Conservation (phyloP, 2,888 invertebrate genomes). For the Drosophila paucipuncta region DNA sequence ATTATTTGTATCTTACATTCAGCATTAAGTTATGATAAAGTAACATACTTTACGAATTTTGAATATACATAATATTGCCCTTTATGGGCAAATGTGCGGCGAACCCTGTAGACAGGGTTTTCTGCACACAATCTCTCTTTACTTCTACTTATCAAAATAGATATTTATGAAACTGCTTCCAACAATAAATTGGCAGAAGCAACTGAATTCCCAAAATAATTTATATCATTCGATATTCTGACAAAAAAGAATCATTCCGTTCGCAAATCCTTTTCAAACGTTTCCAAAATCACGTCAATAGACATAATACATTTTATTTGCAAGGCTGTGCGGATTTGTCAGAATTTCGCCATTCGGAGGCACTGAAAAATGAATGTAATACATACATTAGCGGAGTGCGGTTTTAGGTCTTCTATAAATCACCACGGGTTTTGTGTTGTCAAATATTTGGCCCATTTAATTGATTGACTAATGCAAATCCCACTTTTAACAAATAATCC, state of each 20-base stretch:
- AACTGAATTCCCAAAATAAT: background rate
- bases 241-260: background rate
- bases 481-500: slow-evolving; percentile 18
- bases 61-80: background rate
- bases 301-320: slow-evolving; percentile 21
- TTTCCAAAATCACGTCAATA: background rate
- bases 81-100: background rate
- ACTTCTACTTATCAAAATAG: background rate
- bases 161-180: background rate
- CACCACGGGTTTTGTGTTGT: slow-evolving; percentile 26
- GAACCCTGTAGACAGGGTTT: background rate
- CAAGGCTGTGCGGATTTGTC: slow-evolving; percentile 28
- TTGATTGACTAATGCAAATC: slow-evolving; percentile 68
- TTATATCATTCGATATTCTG: background rate
- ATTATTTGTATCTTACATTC: background rate
- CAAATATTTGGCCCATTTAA: slow-evolving; percentile 75
- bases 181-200: background rate
- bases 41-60: background rate
- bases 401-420: slow-evolving; percentile 30
- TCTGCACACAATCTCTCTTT: background rate
- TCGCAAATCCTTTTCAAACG: background rate
- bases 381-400: slow-evolving; percentile 30
- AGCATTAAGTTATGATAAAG: background rate
- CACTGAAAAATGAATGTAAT: slow-evolving; percentile 58
- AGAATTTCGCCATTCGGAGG: slow-evolving; percentile 17